Percentiles rank a stretch among this genome's conserved stretches.
These are phyloP conservation scores for Myzus persicae DNA, from an alignment of 1,140 invertebrate species.

Conservation along the genomic window DNA sequence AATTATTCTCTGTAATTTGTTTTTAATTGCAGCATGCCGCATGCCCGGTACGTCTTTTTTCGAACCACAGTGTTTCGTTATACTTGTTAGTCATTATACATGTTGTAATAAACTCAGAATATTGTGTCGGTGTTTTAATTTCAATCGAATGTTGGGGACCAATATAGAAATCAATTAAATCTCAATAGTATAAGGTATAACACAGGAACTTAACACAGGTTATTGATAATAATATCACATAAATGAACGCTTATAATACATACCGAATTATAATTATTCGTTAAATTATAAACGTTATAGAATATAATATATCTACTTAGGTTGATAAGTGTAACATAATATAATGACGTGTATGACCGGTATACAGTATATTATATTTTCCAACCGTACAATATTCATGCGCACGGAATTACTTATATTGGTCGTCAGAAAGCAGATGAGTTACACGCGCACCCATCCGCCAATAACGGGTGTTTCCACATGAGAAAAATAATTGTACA, in stretches of 20 bases:
- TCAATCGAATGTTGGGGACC: no score
- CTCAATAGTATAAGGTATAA: background rate
- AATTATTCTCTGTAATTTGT: no score
- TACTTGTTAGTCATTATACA: no score
- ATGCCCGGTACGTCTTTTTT: no score
- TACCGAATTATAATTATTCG: no score
- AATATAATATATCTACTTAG: background rate
- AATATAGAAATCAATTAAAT: background rate
- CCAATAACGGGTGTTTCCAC: slow-evolving; percentile 1
- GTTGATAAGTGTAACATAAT: background rate
- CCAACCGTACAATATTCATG: background rate
- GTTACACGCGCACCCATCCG: background rate
- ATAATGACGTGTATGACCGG: background rate
- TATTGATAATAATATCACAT: no score
- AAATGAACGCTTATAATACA: no score
- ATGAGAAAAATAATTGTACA: slow-evolving; percentile 20
- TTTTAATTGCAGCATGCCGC: no score
- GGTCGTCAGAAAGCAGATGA: background rate
- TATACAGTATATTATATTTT: background rate
- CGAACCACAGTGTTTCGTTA: no score
- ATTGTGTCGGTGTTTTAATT: no score
- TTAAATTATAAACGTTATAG: background rate
- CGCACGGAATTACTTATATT: background rate
- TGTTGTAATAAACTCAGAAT: no score
- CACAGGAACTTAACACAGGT: no score